Conservation (phyloP, 2,888 invertebrate genomes). For the Leucophenga montana region DNA sequence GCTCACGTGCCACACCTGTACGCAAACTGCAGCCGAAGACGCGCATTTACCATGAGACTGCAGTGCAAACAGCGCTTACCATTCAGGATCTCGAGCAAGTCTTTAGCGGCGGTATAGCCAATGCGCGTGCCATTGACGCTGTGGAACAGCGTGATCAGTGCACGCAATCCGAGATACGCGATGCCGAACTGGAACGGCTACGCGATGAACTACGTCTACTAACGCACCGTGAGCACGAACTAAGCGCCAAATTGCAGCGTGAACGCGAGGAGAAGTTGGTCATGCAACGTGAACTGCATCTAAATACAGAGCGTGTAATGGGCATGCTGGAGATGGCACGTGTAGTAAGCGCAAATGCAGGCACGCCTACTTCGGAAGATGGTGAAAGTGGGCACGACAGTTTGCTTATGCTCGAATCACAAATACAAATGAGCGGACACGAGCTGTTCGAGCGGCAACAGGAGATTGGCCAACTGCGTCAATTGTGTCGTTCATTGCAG, state of each 20-base stretch:
- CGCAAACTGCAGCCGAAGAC: constrained; percentile 74
- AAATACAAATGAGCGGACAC: constrained; percentile 83
- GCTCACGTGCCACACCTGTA: constrained; percentile 56
- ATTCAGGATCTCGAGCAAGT: constrained; percentile 82
- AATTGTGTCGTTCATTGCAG: constrained; percentile 81
- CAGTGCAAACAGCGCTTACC: constrained; percentile 84
- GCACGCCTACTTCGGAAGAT: constrained; percentile 73
- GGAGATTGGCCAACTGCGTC: constrained; percentile 82
- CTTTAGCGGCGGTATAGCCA: constrained; percentile 76
- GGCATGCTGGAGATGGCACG: constrained; percentile 75
- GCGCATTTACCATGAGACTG: constrained; percentile 86
- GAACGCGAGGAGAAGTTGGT: constrained; percentile 84
- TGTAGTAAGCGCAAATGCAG: constrained; percentile 64
- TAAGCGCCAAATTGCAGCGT: constrained; percentile 78
- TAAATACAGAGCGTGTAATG: constrained; percentile 82
- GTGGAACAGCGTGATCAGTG: constrained; percentile 76
- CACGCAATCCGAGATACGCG: constrained; percentile 79
- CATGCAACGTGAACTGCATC: constrained; percentile 82
- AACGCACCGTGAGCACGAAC: constrained; percentile 77
- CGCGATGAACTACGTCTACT: constrained; percentile 77
- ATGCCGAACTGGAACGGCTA: constrained; percentile 78
- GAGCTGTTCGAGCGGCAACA: constrained; percentile 83
- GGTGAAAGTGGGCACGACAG: constrained; percentile 79
- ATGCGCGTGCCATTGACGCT: constrained; percentile 69
- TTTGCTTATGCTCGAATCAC: constrained; percentile 83